These are phyloP conservation scores for Podabrus alpinus DNA, from an alignment of 2,888 invertebrate species.

Conservation along the genomic window DNA sequence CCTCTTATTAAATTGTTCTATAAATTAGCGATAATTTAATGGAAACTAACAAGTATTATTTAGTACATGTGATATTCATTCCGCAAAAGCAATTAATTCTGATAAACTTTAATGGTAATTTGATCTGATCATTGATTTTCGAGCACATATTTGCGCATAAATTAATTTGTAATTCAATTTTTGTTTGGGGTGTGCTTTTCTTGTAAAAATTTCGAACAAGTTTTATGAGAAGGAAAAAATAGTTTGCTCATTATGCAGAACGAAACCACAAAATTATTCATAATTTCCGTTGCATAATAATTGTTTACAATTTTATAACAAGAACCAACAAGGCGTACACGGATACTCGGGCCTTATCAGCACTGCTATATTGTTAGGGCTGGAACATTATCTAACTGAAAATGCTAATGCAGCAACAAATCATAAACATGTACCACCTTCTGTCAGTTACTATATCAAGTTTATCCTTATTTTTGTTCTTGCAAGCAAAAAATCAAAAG, in stretches of 20 bases:
- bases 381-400: conserved; percentile 1
- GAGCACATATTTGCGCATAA: neutral
- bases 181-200: neutral
- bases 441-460: conserved; percentile 7
- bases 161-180: neutral
- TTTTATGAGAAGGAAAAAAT: neutral
- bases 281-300: neutral
- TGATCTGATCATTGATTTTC: neutral
- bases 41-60: neutral
- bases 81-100: neutral
- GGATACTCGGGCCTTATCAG: neutral
- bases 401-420: conserved; percentile 7
- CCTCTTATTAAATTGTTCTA: neutral
- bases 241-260: neutral
- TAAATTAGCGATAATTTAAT: neutral
- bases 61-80: neutral
- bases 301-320: conserved; percentile 4
- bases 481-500: neutral
- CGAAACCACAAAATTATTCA: neutral
- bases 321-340: conserved; percentile 3
- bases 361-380: neutral
- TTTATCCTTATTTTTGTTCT: neutral
- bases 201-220: neutral
- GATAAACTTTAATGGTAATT: neutral
- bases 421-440: conserved; percentile 2